Base-by-base conservation (phyloP, 2,113 vertebrate species). In the Calcarius ornatus region DNA sequence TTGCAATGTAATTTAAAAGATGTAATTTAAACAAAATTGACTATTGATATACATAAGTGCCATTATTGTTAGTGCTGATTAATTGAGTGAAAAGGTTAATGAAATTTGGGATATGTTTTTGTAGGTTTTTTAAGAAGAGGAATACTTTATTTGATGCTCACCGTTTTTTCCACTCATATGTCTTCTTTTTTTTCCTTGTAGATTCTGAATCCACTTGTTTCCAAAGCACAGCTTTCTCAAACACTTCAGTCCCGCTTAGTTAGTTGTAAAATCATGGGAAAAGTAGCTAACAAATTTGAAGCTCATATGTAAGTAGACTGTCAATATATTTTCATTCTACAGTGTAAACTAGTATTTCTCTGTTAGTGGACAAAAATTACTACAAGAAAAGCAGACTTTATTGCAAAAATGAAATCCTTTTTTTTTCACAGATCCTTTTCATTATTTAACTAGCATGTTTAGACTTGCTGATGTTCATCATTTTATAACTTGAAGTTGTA, bases 201-300 rank as follows among this genome's bases (percentile, higher is more conserved):
- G 99, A 99, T 99, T 88, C 97, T 99, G 97, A 99, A 98, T 95
- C 98, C 99, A 82, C 98, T 99, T 92, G 97, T 99, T 90, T 98
- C 98, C 71, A 99, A 99, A 97, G 98, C 98, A 86, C 99, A 99
- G 68, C 97, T 99, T 96, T 99, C 99, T 73, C 99, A 99, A 97
- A 98, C 98, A 28, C 96, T 99, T 82, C 99, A 99, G 82, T 98
- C 98, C 69, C 99, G 99, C 78, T 96, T 99, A 97, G 97, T 99
- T 96, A 99, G 98, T 97, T 99, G 99, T 97, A 99, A 98, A 90
- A 99, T 99, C 96, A 97, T 99, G 95, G 99, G 99, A 90, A 99
- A 99, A 98, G 96, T 99, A 85, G 98, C 98, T 95, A 98, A 97
- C 95, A 99, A 99, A 97, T 99, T 99, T 97, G 99, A 99, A 97